A percentile compares a stretch with the other conserved stretches of the same genome.
These are phyloP conservation scores for Mobula hypostoma DNA, from an alignment of 2,113 vertebrate genomes.

Conservation along the genomic window DNA sequence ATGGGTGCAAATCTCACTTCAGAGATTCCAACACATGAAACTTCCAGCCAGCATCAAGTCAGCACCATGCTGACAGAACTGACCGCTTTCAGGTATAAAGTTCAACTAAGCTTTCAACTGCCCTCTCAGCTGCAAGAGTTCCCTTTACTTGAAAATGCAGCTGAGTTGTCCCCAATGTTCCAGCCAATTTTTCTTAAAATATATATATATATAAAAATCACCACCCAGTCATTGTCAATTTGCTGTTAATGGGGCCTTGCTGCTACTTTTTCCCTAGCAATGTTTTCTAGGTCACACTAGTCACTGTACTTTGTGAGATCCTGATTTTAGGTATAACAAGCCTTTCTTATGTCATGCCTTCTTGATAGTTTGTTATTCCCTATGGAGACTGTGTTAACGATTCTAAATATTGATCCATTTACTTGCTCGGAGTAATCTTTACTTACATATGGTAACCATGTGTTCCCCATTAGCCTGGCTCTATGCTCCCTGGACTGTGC, in stretches of 20 bases:
- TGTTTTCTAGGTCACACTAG: background rate
- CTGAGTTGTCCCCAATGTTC: background rate
- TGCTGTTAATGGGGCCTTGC: background rate
- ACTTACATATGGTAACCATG: background rate
- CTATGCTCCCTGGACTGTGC: constrained; percentile 1
- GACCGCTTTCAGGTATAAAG: background rate
- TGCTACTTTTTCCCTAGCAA: background rate
- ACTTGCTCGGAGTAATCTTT: background rate
- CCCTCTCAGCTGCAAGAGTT: too few species aligned
- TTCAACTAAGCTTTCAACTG: background rate
- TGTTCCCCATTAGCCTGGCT: constrained; percentile 14
- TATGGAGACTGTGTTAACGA: background rate
- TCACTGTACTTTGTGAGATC: background rate
- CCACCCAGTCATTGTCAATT: background rate
- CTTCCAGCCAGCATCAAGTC: background rate
- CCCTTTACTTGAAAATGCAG: background rate
- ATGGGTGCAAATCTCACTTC: background rate
- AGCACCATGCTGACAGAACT: background rate
- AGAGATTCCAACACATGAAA: background rate
- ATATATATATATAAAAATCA: too few species aligned
- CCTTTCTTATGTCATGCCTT: background rate
- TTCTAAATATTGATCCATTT: background rate
- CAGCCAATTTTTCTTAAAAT: background rate
- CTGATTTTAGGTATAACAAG: background rate
- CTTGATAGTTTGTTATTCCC: background rate